Evolutionary conservation across 1,140 invertebrate species (phyloP).

Genomic region (Acromyrmex echinatior): DNA sequence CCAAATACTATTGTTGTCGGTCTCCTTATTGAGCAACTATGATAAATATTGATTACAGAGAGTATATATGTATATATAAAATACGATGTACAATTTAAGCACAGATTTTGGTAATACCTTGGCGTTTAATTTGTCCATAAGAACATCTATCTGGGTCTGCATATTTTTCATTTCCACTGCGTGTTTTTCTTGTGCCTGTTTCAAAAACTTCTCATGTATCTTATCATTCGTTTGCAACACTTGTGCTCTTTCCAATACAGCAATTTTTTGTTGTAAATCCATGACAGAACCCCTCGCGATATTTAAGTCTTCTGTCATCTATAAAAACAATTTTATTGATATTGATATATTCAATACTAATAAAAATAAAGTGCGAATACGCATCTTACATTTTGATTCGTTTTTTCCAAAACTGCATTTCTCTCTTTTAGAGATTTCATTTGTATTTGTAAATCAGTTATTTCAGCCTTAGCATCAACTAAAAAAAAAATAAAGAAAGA

Average conservation of each 20-base stretch:
- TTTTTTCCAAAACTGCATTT: constrained; percentile 80
- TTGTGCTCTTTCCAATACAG: constrained; percentile 80
- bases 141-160: constrained; percentile 82
- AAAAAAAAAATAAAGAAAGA: constrained; percentile 35
- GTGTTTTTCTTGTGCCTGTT: constrained; percentile 82
- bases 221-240: constrained; percentile 79
- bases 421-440: constrained; percentile 77
- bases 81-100: constrained; percentile 1
- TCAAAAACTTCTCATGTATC: constrained; percentile 81
- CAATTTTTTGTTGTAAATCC: constrained; percentile 82
- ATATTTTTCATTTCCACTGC: constrained; percentile 81
- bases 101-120: constrained; percentile 77
- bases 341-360: not conserved
- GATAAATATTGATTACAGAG: constrained; percentile 64
- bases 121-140: constrained; percentile 78
- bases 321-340: constrained; percentile 51
- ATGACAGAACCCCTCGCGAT: constrained; percentile 76
- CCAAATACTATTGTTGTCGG: constrained; percentile 72
- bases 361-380: constrained; percentile 8
- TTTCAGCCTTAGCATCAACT: constrained; percentile 83
- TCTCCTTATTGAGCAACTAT: constrained; percentile 76
- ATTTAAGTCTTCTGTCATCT: constrained; percentile 80
- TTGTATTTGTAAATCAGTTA: constrained; percentile 78
- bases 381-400: constrained; percentile 80
- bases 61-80: constrained; percentile 9